Evolutionary conservation across 2,797 vertebrate genomes (phyloP).

Genomic region (Clarias pachynema): DNA sequence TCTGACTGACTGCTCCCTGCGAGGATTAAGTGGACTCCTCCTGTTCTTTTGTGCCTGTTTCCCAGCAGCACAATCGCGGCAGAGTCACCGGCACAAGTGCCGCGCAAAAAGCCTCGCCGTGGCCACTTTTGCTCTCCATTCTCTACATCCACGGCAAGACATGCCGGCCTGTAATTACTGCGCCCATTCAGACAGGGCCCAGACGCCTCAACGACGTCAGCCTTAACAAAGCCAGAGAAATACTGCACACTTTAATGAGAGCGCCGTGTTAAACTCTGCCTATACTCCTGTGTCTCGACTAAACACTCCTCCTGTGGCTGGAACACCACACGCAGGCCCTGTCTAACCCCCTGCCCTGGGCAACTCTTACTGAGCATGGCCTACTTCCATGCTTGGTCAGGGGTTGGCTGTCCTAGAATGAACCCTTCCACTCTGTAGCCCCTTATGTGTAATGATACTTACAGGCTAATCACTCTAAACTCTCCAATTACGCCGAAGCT

Average conservation of each 20-base stretch:
- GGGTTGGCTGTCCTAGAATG: constrained; percentile 54
- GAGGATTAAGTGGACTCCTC: constrained; percentile 74
- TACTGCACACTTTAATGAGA: constrained; percentile 41
- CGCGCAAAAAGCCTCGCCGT: constrained; percentile 42
- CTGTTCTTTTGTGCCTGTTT: constrained; percentile 72
- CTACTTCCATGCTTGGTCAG: constrained; percentile 54
- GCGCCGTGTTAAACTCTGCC: constrained; percentile 37
- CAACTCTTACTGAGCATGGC: constrained; percentile 39
- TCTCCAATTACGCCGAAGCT: constrained; percentile 52
- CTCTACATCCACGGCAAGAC: constrained; percentile 37
- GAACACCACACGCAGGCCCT: constrained; percentile 10
- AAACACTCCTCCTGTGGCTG: constrained; percentile 7
- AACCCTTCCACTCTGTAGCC: constrained; percentile 51
- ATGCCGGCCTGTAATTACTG: constrained; percentile 56
- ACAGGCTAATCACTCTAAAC: constrained; percentile 56
- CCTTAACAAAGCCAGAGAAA: constrained; percentile 42
- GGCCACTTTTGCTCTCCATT: constrained; percentile 52
- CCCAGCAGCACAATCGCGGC: constrained; percentile 66
- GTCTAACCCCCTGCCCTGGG: constrained; percentile 34
- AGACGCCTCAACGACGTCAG: constrained; percentile 45
- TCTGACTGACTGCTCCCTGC: constrained; percentile 66
- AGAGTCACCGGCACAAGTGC: constrained; percentile 58
- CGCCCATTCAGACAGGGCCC: constrained; percentile 50
- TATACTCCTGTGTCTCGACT: neutral
- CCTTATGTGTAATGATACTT: constrained; percentile 53